phyloP scores from a whole-genome alignment of 2,888 invertebrate genomes.

The Mesorhabditis spiculigera region DNA sequence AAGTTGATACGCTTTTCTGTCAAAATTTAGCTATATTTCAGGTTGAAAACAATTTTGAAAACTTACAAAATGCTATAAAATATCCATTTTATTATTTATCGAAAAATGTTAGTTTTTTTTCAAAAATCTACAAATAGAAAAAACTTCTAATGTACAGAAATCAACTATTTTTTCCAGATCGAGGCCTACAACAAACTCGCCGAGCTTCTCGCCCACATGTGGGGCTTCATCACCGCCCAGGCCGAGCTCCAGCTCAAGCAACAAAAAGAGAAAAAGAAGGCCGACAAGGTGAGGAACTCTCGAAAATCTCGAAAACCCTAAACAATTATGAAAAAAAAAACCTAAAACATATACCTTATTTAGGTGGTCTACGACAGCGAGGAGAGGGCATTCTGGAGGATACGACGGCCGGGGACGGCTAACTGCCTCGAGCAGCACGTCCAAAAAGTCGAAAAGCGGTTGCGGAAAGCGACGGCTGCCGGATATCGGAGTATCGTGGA shows the following conservation, averaged over 20 bases:
- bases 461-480: conserved; percentile 42
- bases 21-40: too few relatives aligned
- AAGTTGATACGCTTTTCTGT: too few relatives aligned
- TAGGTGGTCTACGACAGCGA: conserved; percentile 83
- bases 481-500: conserved; percentile 47
- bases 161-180: conserved; percentile 69
- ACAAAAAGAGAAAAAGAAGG: conserved; percentile 89
- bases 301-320: not conserved
- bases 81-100: too few relatives aligned
- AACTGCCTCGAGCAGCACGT: conserved; percentile 45
- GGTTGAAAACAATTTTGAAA: too few relatives aligned
- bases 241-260: conserved; percentile 89
- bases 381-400: conserved; percentile 88
- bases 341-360: conserved; percentile 6
- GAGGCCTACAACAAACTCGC: conserved; percentile 65
- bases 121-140: too few relatives aligned
- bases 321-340: too few relatives aligned
- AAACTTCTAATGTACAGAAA: too few relatives aligned
- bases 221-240: conserved; percentile 93
- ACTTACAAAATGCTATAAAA: too few relatives aligned
- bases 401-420: conserved; percentile 41
- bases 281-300: conserved; percentile 70
- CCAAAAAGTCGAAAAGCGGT: conserved; percentile 35
- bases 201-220: conserved; percentile 90
- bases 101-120: too few relatives aligned